Evolutionary conservation across 2,113 vertebrate genomes (phyloP).

Genomic region (Prunella himalayana): DNA sequence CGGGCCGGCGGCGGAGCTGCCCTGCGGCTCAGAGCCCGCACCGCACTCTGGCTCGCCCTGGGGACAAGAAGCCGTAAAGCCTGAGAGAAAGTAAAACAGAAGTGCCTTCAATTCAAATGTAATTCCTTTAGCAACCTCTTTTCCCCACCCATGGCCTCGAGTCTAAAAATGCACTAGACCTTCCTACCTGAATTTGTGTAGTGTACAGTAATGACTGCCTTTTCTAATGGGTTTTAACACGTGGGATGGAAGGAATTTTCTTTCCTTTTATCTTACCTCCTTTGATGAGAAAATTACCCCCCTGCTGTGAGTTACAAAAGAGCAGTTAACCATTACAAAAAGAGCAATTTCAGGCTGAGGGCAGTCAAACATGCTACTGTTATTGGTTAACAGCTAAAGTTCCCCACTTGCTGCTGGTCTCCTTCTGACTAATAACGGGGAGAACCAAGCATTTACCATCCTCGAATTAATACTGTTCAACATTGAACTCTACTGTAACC

Average conservation of each 20-base stretch:
- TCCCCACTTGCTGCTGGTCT: background rate
- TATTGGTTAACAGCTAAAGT: conserved; percentile 53
- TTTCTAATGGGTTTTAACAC: conserved; percentile 8
- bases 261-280: conserved; percentile 44
- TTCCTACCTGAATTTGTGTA: background rate
- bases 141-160: background rate
- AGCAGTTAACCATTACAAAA: conserved; percentile 70
- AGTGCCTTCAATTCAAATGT: background rate
- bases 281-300: background rate
- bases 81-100: background rate
- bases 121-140: background rate
- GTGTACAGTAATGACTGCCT: background rate
- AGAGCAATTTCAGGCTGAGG: conserved; percentile 26
- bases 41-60: background rate
- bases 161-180: background rate
- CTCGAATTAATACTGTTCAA: background rate
- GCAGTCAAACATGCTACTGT: conserved; percentile 40
- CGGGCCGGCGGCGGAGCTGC: background rate
- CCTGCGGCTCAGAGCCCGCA: background rate
- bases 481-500: background rate
- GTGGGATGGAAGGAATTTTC: conserved; percentile 27
- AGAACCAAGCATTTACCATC: background rate
- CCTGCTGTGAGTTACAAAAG: conserved; percentile 54
- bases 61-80: background rate
- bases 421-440: background rate